Base-by-base conservation (phyloP, 1,140 invertebrate species). In the Drosophila sp. region DNA sequence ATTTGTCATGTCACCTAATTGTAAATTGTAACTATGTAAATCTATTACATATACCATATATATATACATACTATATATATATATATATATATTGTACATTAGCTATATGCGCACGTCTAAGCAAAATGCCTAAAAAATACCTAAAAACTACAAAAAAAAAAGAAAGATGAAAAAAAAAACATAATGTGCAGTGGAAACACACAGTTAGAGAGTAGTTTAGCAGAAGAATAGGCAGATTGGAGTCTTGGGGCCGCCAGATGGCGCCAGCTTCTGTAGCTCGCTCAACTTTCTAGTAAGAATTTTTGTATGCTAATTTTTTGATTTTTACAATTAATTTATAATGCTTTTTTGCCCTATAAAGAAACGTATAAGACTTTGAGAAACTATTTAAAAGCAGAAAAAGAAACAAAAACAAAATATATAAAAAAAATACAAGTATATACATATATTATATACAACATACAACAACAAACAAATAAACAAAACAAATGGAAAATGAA, bases 341-440 rank as follows among this genome's bases (percentile, higher is more conserved):
- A 79, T 78, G 67, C 78, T 80, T 82, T 73, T 79, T 86, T 87
- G 83, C 83, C 83, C 83, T 87, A 87, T 75, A 74, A 89, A 80
- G 83, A 89, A 89, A 89, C 86, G 79, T 89, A 89, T 87, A 89
- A 89, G 83, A 89, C 83, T 89, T 72, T 80, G 76, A 89, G 62
- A 80, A 83, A 89, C 82, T 87, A 89, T 82, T 76, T 87, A 86
- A 80, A 59, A 63, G 13, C 13, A 40, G 18, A 53, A 40, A 58
- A 66, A 62, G 25, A 45, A 61, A 73, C n/a, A 67, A 45, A 43
- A 14, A 46, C 13, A 58, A 51, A 61, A 57, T 13, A 16, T 8
- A 72, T 9, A 50, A 50, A 32, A 72, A 16, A 59, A 53, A 38
- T 38, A 65, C 38, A 58, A 16, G 51, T 40, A 56, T 18, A 62